Evolutionary conservation across 2,797 vertebrate species (phyloP), one percentile per base, ranked within the genome.

Genomic region (Notoglanidium macrostoma): DNA sequence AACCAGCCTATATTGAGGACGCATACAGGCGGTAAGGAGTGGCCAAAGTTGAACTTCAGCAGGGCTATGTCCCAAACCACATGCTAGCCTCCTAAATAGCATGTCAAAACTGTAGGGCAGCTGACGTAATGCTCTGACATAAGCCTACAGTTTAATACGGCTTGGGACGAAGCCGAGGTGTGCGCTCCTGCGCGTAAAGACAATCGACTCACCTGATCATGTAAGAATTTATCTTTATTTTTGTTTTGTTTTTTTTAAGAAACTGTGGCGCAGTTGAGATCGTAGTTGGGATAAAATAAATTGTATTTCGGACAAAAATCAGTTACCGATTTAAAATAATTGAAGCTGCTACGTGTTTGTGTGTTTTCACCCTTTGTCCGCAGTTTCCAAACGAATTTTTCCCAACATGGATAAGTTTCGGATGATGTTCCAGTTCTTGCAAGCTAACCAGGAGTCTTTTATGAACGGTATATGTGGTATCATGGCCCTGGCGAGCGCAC

Each of bases 361-460:
- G 26, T 46, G 17, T 23, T 26, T 59, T 19, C 26, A 2, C 15
- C 10, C 14, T 10, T 70, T 7, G 8, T 54, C 5, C 1, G 19
- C 54, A 63, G 81, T 19, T 21, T 70, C 6, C 46, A 65, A 26
- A 76, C 44, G 17, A 14, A 59, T 26, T 32, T 14, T 29, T 82
- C 12, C 46, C 10, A 87, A 17, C 49, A 98, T 99, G 98, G 98
- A 99, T 96, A 99, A 98, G 91, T 98, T 99, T 92, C 97, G 98
- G 88, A 98, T 99, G 97, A 97, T 99, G 95, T 97, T 99, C 93
- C 98, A 99, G 95, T 99, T 99, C 92, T 94, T 99, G 72, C 98
- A 99, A 61, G 98, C 98, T 92, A 99, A 99, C 92, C 98, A 99
- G 95, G 98, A 99, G 90, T 99, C 98, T 15, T 99, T 99, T 87